Evolutionary conservation across 2,797 vertebrate species (phyloP), one percentile per base, ranked within the genome.

Genomic region (Pempheris klunzingeri): DNA sequence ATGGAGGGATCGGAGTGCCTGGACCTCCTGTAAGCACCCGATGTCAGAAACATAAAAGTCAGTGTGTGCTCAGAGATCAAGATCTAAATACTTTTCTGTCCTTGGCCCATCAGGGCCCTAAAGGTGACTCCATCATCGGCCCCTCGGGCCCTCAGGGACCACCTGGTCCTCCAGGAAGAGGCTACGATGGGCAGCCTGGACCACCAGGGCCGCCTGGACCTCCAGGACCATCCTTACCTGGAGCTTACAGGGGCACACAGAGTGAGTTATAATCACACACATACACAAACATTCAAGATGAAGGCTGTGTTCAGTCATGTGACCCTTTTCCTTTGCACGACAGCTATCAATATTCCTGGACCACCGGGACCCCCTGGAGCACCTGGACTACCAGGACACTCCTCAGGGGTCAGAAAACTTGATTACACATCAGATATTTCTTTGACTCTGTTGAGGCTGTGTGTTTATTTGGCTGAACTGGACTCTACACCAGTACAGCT

Each of bases 351-450:
- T 50, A 90, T 97, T 74, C 97, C 97, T 1, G 97, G 97, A 1
- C 97, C 97, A 0, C 97, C 97, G 0, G 97, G 97, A 0, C 97
- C 97, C 0, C 96, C 97, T 0, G 97, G 97, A 3, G 90, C 91
- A 0, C 97, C 97, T 0, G 97, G 97, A 11, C 87, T 87, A 4
- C 96, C 96, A n/a, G 96, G 96, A 81, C 80, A 58, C 24, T 93
- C 94, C 5, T 88, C 91, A 28, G 96, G 96, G 86, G 98, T 99
- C 78, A 96, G 96, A 77, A 8, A 12, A 59, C 12, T 4, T 47
- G 1, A 43, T 32, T 1, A 39, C 14, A 4, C 10, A 7, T 28
- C 39, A 22, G 4, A 26, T 34, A n/a, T n/a, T n/a, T n/a, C n/a
- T n/a, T n/a, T n/a, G 9, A 46, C 18, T 46, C 7, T 46, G 1